A percentile compares a stretch with the other conserved stretches of the same genome.
Conservation (phyloP, 1,140 invertebrate genomes). For the Zaprionus tsacasi region DNA sequence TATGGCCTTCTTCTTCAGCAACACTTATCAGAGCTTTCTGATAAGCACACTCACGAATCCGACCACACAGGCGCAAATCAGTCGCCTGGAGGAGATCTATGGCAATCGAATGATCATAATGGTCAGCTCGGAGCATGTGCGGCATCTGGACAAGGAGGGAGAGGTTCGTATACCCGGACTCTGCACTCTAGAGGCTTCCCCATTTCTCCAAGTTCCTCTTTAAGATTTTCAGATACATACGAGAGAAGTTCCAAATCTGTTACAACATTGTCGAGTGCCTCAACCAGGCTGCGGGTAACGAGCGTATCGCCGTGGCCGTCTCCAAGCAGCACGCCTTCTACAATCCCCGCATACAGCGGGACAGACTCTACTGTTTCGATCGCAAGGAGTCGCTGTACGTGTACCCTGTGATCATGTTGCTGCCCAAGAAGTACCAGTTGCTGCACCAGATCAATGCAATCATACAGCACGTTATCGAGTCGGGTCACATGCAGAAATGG, state of each 20-base stretch:
- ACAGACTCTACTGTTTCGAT: constrained; percentile 72
- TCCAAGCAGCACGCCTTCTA: constrained; percentile 78
- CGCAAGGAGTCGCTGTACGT: constrained; percentile 73
- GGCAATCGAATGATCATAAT: constrained; percentile 69
- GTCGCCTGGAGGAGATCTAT: constrained; percentile 67
- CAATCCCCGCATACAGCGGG: constrained; percentile 66
- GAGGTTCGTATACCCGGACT: constrained; percentile 48
- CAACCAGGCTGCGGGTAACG: constrained; percentile 62
- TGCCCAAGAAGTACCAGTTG: constrained; percentile 77
- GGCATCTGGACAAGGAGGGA: constrained; percentile 74
- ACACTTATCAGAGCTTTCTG: constrained; percentile 77
- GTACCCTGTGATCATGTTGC: constrained; percentile 73
- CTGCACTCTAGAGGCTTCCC: too few species aligned
- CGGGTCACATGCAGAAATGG: constrained; percentile 83
- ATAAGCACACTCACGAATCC: constrained; percentile 78
- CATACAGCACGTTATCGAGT: constrained; percentile 78
- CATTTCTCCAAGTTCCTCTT: not conserved
- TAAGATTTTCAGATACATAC: constrained; percentile 78
- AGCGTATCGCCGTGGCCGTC: constrained; percentile 68
- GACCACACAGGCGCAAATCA: constrained; percentile 50
- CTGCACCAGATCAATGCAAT: constrained; percentile 75
- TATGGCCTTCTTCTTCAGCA: constrained; percentile 72
- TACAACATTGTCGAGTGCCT: constrained; percentile 79
- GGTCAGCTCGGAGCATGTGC: constrained; percentile 72
- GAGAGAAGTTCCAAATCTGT: constrained; percentile 76